Evolutionary conservation across 1,140 invertebrate species (phyloP).

Genomic region (Meloidogyne chitwoodi): DNA sequence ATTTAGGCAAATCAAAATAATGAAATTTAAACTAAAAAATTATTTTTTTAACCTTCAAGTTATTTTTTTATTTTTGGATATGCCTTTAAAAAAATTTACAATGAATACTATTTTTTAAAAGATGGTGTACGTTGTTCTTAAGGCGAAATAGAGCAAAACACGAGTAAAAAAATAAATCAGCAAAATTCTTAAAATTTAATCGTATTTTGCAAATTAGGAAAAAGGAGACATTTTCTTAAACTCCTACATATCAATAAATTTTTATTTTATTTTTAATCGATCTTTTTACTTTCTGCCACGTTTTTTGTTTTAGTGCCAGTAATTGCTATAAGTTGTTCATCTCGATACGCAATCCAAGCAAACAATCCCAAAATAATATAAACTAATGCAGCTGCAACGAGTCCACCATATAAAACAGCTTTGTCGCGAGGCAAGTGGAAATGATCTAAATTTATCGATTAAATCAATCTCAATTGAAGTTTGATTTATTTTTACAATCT

Average conservation of each 20-base stretch:
- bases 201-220: not conserved
- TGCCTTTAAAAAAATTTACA: not conserved
- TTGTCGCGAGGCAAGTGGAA: slow-evolving; percentile 29
- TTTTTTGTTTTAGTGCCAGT: not conserved
- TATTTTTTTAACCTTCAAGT: not conserved
- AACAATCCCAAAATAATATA: slow-evolving; percentile 37
- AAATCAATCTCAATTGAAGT: too few species aligned
- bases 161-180: too few species aligned
- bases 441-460: slow-evolving; percentile 23
- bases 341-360: slow-evolving; percentile 40
- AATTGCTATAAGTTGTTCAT: slow-evolving; percentile 24
- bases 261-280: not conserved
- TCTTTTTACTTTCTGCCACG: not conserved
- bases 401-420: slow-evolving; percentile 40
- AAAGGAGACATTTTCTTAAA: too few species aligned
- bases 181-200: not conserved
- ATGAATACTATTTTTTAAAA: not conserved
- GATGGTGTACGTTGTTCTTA: not conserved
- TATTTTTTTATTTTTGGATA: not conserved
- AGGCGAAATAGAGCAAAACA: not conserved
- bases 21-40: not conserved
- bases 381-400: slow-evolving; percentile 28
- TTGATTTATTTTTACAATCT: too few species aligned
- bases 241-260: not conserved
- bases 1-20: not conserved